These are phyloP conservation scores for Mesocentrotus franciscanus DNA, from an alignment of 53 echinoderm and acorn worm species.

Conservation along the genomic window DNA sequence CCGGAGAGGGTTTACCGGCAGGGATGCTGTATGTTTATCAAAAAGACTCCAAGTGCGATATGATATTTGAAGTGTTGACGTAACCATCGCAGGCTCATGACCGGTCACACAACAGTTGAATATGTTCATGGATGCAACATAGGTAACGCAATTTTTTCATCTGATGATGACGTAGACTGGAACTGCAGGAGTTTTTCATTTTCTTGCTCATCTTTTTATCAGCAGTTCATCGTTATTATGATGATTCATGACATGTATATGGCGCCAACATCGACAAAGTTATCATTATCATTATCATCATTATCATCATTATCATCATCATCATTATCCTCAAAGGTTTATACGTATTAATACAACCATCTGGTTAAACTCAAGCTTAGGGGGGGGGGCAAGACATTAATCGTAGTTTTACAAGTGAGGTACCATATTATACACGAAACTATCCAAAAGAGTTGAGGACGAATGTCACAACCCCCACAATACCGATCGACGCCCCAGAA, in stretches of 20 bases:
- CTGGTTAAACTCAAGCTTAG: too few species aligned
- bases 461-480: too few species aligned
- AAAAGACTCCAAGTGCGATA: slow-evolving; percentile 25
- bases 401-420: too few species aligned
- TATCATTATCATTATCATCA: not conserved
- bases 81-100: not conserved
- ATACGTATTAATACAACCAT: too few species aligned
- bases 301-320: not conserved
- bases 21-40: not conserved
- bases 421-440: too few species aligned
- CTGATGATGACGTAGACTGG: not conserved
- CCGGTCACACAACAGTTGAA: slow-evolving; percentile 21
- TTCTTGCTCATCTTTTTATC: not conserved
- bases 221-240: not conserved
- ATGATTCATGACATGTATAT: too few species aligned
- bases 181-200: not conserved
- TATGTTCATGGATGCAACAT: not conserved
- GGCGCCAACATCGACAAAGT: not conserved
- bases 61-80: slow-evolving; percentile 32
- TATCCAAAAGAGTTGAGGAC: too few species aligned
- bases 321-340: not conserved
- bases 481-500: too few species aligned
- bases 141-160: not conserved
- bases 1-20: slow-evolving; percentile 36
- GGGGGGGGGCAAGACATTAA: too few species aligned